Evolutionary conservation across 2,888 invertebrate species (phyloP).

Genomic region (Orthonevra nobilis): DNA sequence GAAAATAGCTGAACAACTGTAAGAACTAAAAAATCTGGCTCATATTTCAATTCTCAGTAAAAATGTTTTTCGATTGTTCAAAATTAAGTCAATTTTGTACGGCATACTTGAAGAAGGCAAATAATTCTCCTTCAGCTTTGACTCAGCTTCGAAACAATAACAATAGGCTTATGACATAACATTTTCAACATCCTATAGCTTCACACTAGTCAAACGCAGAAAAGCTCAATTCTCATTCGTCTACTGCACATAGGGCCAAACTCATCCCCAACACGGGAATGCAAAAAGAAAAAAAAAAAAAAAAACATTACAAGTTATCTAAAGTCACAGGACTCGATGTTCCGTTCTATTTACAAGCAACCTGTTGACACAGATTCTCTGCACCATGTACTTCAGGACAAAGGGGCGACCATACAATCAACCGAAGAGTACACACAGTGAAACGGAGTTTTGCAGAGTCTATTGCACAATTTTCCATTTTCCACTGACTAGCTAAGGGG

Average conservation of each 20-base stretch:
- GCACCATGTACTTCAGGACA: constrained; percentile 23
- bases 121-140: no score
- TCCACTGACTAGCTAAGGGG: constrained; percentile 1
- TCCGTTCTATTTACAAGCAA: constrained; percentile 70
- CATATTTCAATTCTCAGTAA: no score
- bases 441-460: constrained; percentile 22
- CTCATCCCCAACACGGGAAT: constrained; percentile 39
- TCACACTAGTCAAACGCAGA: constrained; percentile 24
- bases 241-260: constrained; percentile 39
- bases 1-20: no score
- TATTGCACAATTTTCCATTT: constrained; percentile 55
- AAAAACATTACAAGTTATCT: no score
- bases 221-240: constrained; percentile 41
- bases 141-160: no score
- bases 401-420: constrained; percentile 9
- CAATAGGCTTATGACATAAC: constrained; percentile 60
- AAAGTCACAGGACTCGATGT: constrained; percentile 62
- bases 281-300: no score
- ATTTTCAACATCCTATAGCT: constrained; percentile 21
- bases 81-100: constrained; percentile 51
- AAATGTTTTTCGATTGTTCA: no score
- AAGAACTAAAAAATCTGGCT: no score
- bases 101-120: constrained; percentile 4
- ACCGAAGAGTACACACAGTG: not conserved
- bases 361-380: constrained; percentile 69